These are phyloP conservation scores for Acromyrmex echinatior DNA, from an alignment of 1,140 invertebrate genomes.

Conservation along the genomic window DNA sequence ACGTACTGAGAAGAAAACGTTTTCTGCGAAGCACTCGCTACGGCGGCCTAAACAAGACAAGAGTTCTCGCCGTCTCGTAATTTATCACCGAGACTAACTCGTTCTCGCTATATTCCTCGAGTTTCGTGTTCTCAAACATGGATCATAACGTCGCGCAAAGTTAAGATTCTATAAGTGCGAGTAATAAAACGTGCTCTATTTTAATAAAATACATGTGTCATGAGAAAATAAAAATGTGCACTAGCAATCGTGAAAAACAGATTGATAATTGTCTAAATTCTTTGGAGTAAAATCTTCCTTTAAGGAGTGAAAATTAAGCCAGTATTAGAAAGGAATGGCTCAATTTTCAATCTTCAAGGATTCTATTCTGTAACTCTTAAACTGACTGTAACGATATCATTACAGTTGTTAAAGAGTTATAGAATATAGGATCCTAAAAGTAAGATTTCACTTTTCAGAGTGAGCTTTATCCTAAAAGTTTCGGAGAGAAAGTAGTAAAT, in stretches of 20 bases:
- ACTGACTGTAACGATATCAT: too few relatives aligned
- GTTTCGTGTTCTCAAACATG: constrained; percentile 9
- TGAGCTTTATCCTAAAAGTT: too few relatives aligned
- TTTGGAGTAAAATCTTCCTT: too few relatives aligned
- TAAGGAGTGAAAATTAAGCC: too few relatives aligned
- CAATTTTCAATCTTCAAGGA: too few relatives aligned
- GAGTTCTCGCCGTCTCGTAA: constrained; percentile 49
- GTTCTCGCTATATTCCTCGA: constrained; percentile 21
- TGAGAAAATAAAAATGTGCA: not conserved
- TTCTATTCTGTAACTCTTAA: too few relatives aligned
- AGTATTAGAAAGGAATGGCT: too few relatives aligned
- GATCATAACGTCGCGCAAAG: not conserved
- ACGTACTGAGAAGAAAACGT: constrained; percentile 39
- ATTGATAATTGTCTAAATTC: too few relatives aligned
- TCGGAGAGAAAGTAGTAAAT: too few relatives aligned
- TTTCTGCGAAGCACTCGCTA: constrained; percentile 31
- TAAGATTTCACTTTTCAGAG: too few relatives aligned
- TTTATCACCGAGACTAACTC: constrained; percentile 55
- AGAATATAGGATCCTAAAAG: too few relatives aligned
- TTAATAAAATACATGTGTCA: not conserved
- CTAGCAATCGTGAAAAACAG: not conserved
- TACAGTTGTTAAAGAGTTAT: too few relatives aligned
- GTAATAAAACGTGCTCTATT: not conserved
- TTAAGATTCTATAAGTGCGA: not conserved
- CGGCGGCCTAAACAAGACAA: constrained; percentile 58